Conservation (phyloP, 2,113 vertebrate genomes). For the Chelonoidis abingdonii region DNA sequence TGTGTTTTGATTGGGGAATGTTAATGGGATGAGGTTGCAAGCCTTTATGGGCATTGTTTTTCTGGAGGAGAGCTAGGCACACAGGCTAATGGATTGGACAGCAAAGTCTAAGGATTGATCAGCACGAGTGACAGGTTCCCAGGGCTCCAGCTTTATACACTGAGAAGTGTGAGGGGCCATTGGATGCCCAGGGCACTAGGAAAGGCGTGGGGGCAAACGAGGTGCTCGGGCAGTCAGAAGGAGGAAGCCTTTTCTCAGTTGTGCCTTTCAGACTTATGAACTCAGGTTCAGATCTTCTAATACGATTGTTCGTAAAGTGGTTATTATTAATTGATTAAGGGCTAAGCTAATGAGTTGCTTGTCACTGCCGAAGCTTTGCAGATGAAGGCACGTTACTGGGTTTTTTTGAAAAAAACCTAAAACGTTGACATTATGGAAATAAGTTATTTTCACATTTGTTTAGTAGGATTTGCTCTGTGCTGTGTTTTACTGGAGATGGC, state of each 20-base stretch:
- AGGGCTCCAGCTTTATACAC: not conserved
- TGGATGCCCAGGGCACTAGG: not conserved
- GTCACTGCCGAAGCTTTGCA: not conserved
- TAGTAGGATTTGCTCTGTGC: conserved; percentile 13
- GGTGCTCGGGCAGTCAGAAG: rapidly evolving
- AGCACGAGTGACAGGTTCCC: not conserved
- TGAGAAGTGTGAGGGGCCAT: not conserved
- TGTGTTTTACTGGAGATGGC: not conserved
- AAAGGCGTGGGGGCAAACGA: rapidly evolving
- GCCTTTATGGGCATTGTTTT: not conserved
- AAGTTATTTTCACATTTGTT: conserved; percentile 38
- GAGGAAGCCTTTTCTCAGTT: not conserved
- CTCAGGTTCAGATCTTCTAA: not conserved
- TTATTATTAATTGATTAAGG: not conserved
- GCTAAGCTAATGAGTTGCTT: not conserved
- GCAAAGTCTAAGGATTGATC: not conserved
- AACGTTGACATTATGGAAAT: conserved; percentile 13
- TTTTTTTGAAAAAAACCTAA: not conserved
- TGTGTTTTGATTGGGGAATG: not conserved
- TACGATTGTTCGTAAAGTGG: not conserved
- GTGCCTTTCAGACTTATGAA: not conserved
- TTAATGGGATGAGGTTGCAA: not conserved
- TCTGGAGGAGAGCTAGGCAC: not conserved
- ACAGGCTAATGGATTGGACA: not conserved
- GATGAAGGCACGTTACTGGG: not conserved